Percentiles rank a stretch among this genome's conserved stretches.
Conservation (phyloP, 2,113 vertebrate genomes). For the Hiodon tergisus region DNA sequence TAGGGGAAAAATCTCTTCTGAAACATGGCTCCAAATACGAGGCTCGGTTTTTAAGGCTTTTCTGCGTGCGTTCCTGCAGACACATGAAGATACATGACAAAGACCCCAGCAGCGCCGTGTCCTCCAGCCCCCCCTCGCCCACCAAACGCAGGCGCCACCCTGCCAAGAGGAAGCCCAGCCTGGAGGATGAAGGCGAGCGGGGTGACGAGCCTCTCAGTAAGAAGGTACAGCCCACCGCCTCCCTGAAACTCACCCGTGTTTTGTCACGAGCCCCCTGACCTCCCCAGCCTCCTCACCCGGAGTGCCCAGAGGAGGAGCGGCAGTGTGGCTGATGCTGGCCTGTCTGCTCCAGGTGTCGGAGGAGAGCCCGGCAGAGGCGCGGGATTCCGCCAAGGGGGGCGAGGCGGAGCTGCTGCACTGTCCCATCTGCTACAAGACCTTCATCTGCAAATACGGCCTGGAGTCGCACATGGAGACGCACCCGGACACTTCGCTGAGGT, state of each 20-base stretch:
- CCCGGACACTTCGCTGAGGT: conserved; percentile 84
- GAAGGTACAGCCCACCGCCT: conserved; percentile 64
- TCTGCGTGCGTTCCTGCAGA: conserved; percentile 49
- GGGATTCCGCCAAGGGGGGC: conserved; percentile 55
- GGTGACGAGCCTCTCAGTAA: conserved; percentile 75
- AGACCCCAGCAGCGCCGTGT: conserved; percentile 68
- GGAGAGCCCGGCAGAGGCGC: conserved; percentile 55
- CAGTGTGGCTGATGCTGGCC: conserved; percentile 19
- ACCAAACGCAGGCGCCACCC: conserved; percentile 78
- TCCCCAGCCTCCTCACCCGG: not conserved
- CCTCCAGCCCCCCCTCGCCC: conserved; percentile 73
- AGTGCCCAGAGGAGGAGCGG: too few species aligned
- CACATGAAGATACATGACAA: conserved; percentile 99
- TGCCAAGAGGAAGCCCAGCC: conserved; percentile 77
- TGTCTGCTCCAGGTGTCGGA: conserved; percentile 66
- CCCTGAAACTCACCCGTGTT: not conserved
- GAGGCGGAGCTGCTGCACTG: conserved; percentile 75
- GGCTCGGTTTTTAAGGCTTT: not conserved
- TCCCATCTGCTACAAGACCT: conserved; percentile 87
- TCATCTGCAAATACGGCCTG: conserved; percentile 81
- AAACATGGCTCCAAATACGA: too few species aligned
- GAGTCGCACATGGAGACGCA: conserved; percentile 91
- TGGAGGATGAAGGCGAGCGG: conserved; percentile 68
- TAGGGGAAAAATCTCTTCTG: not conserved
- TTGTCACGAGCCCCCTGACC: too few species aligned